Percentiles rank a stretch among this genome's conserved stretches.
phyloP scores from a whole-genome alignment of 2,888 invertebrate species.

The Adineta ricciae region DNA sequence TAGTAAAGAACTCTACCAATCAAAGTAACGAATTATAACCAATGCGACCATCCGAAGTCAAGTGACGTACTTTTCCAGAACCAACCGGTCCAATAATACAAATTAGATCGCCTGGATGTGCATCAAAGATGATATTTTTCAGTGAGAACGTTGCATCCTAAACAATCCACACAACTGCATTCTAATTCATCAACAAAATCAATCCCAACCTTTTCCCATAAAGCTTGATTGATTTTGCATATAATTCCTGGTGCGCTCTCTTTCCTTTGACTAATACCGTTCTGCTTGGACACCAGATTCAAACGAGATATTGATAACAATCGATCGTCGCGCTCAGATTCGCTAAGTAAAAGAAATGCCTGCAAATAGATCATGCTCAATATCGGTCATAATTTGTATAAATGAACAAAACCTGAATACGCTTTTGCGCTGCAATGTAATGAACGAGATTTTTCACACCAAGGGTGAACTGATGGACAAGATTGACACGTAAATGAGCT shows the following conservation, averaged over 20 bases:
- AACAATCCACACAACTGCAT: background rate
- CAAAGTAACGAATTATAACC: background rate
- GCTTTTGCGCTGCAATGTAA: background rate
- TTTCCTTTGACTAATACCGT: too few relatives aligned
- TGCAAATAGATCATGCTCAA: background rate
- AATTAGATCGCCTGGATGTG: background rate
- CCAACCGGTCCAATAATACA: background rate
- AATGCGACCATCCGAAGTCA: too few relatives aligned
- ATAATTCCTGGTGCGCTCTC: background rate
- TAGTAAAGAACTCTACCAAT: constrained; percentile 44
- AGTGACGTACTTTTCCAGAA: constrained; percentile 37
- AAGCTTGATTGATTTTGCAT: background rate
- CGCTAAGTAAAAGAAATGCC: background rate
- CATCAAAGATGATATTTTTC: background rate
- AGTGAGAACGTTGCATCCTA: background rate
- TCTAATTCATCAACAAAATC: too few relatives aligned
- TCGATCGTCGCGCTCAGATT: background rate
- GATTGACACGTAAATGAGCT: background rate
- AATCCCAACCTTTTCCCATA: background rate
- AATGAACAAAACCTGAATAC: background rate
- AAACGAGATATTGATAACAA: background rate
- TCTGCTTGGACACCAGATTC: background rate
- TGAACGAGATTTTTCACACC: background rate
- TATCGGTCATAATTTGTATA: background rate
- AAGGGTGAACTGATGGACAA: background rate